A percentile compares a stretch with the other conserved stretches of the same genome.
phyloP scores from a whole-genome alignment of 2,113 vertebrate species.

The Progne subis region DNA sequence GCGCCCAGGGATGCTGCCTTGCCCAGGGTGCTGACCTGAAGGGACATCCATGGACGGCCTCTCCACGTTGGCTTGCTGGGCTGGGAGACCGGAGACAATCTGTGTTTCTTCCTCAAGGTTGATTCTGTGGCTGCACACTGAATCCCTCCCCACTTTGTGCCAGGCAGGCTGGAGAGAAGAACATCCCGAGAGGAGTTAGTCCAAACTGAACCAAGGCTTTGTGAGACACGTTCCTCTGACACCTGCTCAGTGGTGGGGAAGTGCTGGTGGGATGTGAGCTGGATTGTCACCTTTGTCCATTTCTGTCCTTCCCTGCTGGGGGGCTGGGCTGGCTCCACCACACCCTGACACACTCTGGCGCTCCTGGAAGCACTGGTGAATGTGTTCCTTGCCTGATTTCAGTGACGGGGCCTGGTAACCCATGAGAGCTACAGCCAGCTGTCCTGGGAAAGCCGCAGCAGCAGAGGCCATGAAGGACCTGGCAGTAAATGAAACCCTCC shows the following conservation, averaged over 20 bases:
- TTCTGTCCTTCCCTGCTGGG: rapidly evolving
- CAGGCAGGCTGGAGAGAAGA: not conserved
- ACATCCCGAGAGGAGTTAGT: not conserved
- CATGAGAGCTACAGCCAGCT: not conserved
- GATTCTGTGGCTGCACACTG: not conserved
- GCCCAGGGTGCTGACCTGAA: not conserved
- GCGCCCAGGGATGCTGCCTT: not conserved
- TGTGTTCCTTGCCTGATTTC: not conserved
- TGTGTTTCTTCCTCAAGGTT: not conserved
- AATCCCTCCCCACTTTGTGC: not conserved
- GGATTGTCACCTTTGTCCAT: rapidly evolving
- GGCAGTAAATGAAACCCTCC: not conserved
- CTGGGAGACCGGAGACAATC: not conserved
- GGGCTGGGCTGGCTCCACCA: not conserved
- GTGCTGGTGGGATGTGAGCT: rapidly evolving
- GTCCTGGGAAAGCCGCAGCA: not conserved
- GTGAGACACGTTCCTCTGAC: not conserved
- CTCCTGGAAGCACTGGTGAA: not conserved
- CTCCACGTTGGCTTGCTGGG: not conserved
- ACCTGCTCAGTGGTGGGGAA: not conserved
- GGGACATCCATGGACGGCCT: not conserved
- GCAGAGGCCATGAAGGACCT: not conserved
- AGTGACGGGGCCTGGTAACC: rapidly evolving
- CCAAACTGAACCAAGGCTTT: not conserved
- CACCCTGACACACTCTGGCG: too few relatives aligned